Base-by-base conservation (phyloP, 2,888 invertebrate species). In the Lasioglossum oenotherae region DNA sequence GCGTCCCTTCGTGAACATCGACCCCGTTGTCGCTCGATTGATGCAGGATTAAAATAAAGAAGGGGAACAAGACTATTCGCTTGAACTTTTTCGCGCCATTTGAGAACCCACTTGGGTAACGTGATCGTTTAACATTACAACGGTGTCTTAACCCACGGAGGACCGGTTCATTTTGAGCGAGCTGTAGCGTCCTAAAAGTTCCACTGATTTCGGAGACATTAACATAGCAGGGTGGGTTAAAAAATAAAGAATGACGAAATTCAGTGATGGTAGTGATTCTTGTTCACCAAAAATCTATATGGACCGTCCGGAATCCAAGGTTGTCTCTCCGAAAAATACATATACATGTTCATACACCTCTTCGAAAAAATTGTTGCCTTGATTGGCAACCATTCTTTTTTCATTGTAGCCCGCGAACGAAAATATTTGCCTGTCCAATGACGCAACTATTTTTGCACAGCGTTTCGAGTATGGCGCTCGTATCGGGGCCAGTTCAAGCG, bases 31-130 rank as follows among this genome's bases (percentile, higher is more conserved):
- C 46, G 69, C 41, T 80, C 67, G 19, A 46, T 76, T 14, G 49
- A 67, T 44, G 72, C 19, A 14, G 81, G 81, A 84, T 82, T 46
- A 77, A 82, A 74, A 73, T 27, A 35, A 49, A 41, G 64, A 74
- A 44, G 19, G 71, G 38, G 31, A 38, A 19, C 23, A 49, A 46
- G 71, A 35, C n/a, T 44, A 8, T 73, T 73, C 44, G 73, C 44
- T 46, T 0, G 69, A 69, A 38, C 8, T 38, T 69, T 69, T 23
- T 35, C 69, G 69, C 35, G 12, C 23, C 38, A n/a, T 69, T 38
- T 69, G 38, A 4, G 38, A 23, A 69, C n/a, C 35, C 19, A 23
- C 12, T 8, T 38, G 69, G 4, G 35, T 67, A 23, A 67, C 19
- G 10, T 14, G 67, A 35, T 67, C 27, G 23, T n/a, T 53, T 10